Conservation (phyloP, 2,797 vertebrate genomes). For the Artibeus jamaicensis region DNA sequence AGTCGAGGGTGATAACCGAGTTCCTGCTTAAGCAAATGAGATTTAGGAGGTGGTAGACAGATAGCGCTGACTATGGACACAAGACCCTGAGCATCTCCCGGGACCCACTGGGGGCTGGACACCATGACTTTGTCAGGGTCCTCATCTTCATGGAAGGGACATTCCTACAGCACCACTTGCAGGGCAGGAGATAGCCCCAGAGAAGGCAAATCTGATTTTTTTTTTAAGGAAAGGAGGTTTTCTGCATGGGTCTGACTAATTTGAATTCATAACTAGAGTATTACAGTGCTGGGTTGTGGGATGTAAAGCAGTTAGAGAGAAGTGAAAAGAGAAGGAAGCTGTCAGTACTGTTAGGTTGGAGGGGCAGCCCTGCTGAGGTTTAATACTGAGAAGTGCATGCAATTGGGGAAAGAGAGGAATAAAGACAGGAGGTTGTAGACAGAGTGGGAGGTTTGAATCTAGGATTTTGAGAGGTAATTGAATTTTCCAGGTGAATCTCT, state of each 20-base stretch:
- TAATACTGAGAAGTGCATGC: neutral
- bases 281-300: neutral
- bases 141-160: neutral
- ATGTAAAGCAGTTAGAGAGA: neutral
- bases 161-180: neutral
- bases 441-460: neutral
- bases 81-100: neutral
- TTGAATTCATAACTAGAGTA: neutral
- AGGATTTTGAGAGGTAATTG: neutral
- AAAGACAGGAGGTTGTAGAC: neutral
- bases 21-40: neutral
- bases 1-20: neutral
- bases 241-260: neutral
- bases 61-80: neutral
- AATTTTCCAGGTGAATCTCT: neutral
- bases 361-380: neutral
- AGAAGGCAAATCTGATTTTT: neutral
- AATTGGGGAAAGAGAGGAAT: neutral
- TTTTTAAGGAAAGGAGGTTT: neutral
- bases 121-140: neutral
- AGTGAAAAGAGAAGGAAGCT: neutral
- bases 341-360: neutral
- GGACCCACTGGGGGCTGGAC: fast-evolving
- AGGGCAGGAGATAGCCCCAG: neutral
- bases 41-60: neutral